These are phyloP conservation scores for Leptinotarsa haldemani DNA, from an alignment of 2,888 invertebrate genomes.

Conservation along the genomic window DNA sequence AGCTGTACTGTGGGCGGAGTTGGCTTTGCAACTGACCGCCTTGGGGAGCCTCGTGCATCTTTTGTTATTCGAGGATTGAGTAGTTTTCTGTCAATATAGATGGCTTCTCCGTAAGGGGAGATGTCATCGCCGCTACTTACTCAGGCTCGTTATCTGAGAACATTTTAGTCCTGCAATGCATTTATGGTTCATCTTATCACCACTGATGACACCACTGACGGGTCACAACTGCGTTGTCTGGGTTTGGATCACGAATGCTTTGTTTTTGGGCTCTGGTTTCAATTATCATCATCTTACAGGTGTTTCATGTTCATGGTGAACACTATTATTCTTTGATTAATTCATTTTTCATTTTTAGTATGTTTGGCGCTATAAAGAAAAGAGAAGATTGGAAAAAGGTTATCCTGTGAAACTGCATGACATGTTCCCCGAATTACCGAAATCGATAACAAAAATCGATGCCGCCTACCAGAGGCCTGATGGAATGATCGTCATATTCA, in stretches of 20 bases:
- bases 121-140: too few species aligned
- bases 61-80: too few species aligned
- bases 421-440: constrained; percentile 73
- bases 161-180: too few species aligned
- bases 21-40: too few species aligned
- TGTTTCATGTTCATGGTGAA: not conserved
- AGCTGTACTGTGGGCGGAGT: too few species aligned
- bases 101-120: too few species aligned
- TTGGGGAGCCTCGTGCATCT: too few species aligned
- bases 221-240: not conserved
- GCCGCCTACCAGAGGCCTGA: constrained; percentile 80
- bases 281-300: not conserved
- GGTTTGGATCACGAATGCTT: too few species aligned
- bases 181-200: too few species aligned
- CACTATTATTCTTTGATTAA: not conserved
- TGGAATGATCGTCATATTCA: constrained; percentile 76
- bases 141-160: too few species aligned
- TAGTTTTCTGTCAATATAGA: too few species aligned
- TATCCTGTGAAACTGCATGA: constrained; percentile 71
- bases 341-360: constrained; percentile 61
- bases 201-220: too few species aligned
- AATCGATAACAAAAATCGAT: constrained; percentile 70
- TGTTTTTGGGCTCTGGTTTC: not conserved
- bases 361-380: constrained; percentile 73
- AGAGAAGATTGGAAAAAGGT: constrained; percentile 64